phyloP scores from a whole-genome alignment of 2,888 invertebrate genomes.

The Eupeodes latifasciatus region DNA sequence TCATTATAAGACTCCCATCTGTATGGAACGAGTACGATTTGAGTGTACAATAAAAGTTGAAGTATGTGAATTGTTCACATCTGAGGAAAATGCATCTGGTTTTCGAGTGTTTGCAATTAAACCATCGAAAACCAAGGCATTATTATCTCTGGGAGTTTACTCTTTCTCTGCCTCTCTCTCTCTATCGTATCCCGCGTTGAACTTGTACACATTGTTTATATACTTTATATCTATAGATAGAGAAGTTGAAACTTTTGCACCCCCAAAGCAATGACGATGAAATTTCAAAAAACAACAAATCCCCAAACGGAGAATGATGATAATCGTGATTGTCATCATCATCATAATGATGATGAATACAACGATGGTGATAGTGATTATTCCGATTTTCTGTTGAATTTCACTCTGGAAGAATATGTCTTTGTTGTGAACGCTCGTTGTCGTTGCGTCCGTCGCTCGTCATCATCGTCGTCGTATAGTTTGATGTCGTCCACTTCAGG shows the following conservation, averaged over 20 bases:
- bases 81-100: constrained; percentile 52
- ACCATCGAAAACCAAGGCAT: constrained; percentile 57
- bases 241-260: constrained; percentile 13
- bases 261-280: constrained; percentile 1
- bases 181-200: neutral
- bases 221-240: neutral
- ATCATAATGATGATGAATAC: neutral
- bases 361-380: constrained; percentile 17
- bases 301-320: constrained; percentile 5
- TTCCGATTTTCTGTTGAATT: constrained; percentile 7
- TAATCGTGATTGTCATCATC: neutral
- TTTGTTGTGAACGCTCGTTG: neutral
- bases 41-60: neutral
- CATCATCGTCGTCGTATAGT: too few relatives aligned
- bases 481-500: constrained; percentile 9
- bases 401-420: neutral
- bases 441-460: neutral
- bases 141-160: neutral
- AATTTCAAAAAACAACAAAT: neutral
- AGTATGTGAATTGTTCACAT: constrained; percentile 19
- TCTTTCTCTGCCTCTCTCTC: neutral
- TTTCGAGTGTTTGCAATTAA: constrained; percentile 69
- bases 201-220: neutral
- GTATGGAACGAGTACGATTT: neutral
- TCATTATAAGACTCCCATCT: neutral